Evolutionary conservation across 92 coral and sea anemone species (phyloP).

Genomic region (Palythoa grandiflora): DNA sequence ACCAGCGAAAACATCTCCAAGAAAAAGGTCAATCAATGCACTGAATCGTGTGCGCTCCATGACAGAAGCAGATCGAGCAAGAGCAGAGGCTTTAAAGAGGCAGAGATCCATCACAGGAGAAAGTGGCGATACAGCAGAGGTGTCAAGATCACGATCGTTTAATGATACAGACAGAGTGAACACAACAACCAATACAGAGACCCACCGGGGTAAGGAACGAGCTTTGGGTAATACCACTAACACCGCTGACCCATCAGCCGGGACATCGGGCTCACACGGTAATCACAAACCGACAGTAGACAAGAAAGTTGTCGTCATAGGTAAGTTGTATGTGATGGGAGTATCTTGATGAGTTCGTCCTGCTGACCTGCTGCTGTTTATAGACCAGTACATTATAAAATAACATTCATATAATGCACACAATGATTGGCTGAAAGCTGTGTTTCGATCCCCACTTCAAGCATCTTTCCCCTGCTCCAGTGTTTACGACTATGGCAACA

Average conservation of each 20-base stretch:
- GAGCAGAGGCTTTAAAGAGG: conserved; percentile 30
- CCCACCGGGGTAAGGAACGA: not conserved
- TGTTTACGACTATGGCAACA: too few relatives aligned
- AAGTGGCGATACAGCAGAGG: conserved; percentile 22
- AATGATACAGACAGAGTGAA: conserved; percentile 22
- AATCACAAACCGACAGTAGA: conserved; percentile 22
- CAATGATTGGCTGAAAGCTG: too few relatives aligned
- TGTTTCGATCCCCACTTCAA: too few relatives aligned
- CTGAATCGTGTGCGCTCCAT: conserved; percentile 40
- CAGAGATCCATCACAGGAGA: conserved; percentile 27
- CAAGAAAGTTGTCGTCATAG: conserved; percentile 40
- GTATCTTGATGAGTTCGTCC: not conserved
- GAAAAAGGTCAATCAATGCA: conserved; percentile 36
- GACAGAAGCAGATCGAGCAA: conserved; percentile 46
- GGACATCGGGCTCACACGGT: conserved; percentile 10
- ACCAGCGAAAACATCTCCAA: conserved; percentile 37
- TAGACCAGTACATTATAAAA: too few relatives aligned
- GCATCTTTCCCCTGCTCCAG: too few relatives aligned
- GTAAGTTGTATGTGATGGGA: not conserved
- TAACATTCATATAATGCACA: too few relatives aligned
- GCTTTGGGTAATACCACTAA: not conserved
- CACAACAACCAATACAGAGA: not conserved
- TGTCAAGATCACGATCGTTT: conserved; percentile 34
- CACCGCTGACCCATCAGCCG: not conserved
- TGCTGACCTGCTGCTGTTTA: too few relatives aligned